Base-by-base conservation (phyloP, 2,113 vertebrate species). In the Xenopus tropicalis region DNA sequence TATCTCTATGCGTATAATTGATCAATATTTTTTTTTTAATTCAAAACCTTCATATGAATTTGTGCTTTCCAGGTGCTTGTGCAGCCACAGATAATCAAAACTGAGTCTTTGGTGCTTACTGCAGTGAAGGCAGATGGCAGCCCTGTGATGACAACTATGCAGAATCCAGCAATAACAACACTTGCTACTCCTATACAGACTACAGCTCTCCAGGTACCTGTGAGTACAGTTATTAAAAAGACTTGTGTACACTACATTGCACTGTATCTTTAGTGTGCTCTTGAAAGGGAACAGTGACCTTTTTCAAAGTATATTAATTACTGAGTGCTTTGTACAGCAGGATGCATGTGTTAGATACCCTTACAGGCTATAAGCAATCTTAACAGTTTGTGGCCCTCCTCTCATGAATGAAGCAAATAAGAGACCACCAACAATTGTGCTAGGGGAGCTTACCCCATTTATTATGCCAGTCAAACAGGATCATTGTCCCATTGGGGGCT, bases 1-100 rank as follows among this genome's bases (percentile, higher is more conserved):
- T 29, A 29, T 29, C 25, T 29, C 25, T 6, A 29, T 3, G 25
- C 6, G 25, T 3, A 29, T 29, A 29, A 29, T 29, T 3, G 25
- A 29, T 29, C 25, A 29, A 29, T 29, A 29, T 29, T 3, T 29
- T 6, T n/a, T n/a, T n/a, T n/a, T n/a, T n/a, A n/a, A n/a, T n/a
- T n/a, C n/a, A n/a, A n/a, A 7, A 37, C 29, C 29, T 3, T 37
- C 6, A 37, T 37, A 37, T 37, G 10, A 37, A 37, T 37, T 5
- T 37, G 29, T 37, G 12, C 43, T 22, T 19, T 48, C 25, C 74
- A 99, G 97, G 89, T 99, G 77, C 87, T 99, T 66, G 93, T 98
- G 71, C 97, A 98, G 66, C 97, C 97, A 69, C 97, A 99, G 87
- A 96, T 99, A 81, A 92, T 98, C 76, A 99, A 99, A 84, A 97